phyloP scores from a whole-genome alignment of 2,888 invertebrate genomes.

The Keiferia lycopersicella region DNA sequence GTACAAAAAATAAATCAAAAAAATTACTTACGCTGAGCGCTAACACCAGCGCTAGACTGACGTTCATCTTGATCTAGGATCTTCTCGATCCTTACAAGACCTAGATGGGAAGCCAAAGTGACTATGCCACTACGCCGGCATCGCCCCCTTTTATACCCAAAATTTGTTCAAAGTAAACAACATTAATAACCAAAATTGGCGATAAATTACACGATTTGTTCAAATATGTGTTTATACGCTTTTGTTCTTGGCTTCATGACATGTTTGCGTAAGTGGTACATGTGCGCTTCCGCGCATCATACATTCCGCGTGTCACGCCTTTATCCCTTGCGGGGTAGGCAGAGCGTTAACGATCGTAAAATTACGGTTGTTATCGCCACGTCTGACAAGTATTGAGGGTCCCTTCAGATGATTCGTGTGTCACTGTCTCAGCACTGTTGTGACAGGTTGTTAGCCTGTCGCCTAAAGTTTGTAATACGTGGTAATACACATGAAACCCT shows the following conservation, averaged over 20 bases:
- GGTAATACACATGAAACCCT: no score
- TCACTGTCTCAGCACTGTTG: no score
- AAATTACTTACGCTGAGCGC: neutral
- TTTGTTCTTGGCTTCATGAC: neutral
- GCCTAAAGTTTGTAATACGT: no score
- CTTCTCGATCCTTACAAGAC: neutral
- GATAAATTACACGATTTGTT: constrained; percentile 1
- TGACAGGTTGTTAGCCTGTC: no score
- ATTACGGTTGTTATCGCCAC: no score
- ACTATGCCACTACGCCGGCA: neutral
- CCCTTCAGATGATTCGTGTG: no score
- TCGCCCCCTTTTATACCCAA: neutral
- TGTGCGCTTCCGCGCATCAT: no score
- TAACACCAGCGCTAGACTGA: neutral
- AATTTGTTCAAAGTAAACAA: neutral
- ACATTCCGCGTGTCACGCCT: no score
- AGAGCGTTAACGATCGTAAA: no score
- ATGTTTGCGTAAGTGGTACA: no score
- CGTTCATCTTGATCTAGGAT: neutral
- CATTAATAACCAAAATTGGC: neutral
- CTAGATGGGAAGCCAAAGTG: neutral
- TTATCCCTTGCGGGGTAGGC: no score
- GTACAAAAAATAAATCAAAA: neutral
- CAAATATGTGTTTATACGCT: neutral
- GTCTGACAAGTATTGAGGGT: no score